Conservation (phyloP, 2,797 vertebrate genomes). For the Rhinella marina region DNA sequence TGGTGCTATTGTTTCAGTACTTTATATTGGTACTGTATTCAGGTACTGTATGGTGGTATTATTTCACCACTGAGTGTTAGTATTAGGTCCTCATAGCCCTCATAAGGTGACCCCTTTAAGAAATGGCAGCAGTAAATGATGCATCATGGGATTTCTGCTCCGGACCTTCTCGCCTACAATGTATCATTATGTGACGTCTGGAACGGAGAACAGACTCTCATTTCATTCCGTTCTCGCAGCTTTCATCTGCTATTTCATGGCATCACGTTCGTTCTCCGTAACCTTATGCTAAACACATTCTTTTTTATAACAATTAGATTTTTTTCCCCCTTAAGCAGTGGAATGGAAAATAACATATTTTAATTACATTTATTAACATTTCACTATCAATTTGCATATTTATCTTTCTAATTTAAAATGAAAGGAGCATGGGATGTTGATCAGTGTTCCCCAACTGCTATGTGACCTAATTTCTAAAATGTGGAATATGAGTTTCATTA, state of each 20-base stretch:
- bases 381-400: slow-evolving; percentile 69
- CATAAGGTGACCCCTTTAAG: neutral
- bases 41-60: no score
- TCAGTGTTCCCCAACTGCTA: slow-evolving; percentile 39
- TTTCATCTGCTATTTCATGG: slow-evolving; percentile 3
- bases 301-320: slow-evolving; percentile 71
- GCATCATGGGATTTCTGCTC: neutral
- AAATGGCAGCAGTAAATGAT: neutral
- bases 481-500: neutral
- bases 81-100: neutral
- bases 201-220: neutral
- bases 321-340: slow-evolving; percentile 70
- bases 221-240: neutral
- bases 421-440: slow-evolving; percentile 69
- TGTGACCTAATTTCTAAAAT: slow-evolving; percentile 47
- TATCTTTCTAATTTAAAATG: slow-evolving; percentile 59
- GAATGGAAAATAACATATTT: slow-evolving; percentile 72
- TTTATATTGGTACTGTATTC: no score
- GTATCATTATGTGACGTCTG: neutral
- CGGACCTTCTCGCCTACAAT: neutral
- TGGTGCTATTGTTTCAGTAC: neutral
- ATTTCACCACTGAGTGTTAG: no score
- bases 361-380: slow-evolving; percentile 71
- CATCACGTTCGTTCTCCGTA: slow-evolving; percentile 63
- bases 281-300: slow-evolving; percentile 71